These are phyloP conservation scores for Decapterus maruadsi DNA, from an alignment of 2,797 vertebrate genomes.

Conservation along the genomic window DNA sequence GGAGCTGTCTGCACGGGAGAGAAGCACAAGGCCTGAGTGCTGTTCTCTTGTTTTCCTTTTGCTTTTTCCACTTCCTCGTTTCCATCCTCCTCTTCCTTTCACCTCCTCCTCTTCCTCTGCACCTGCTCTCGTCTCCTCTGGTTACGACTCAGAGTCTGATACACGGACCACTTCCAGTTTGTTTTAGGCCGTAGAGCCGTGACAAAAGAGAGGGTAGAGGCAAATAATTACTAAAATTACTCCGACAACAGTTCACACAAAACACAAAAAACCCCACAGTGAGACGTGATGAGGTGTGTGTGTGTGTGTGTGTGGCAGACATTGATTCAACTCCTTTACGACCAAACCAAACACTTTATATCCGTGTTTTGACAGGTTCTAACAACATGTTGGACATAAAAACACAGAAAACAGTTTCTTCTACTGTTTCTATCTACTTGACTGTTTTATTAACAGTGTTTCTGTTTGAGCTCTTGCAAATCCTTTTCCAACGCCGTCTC, in stretches of 20 bases:
- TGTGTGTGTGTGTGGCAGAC: background rate
- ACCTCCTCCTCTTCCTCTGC: constrained; percentile 5
- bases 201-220: background rate
- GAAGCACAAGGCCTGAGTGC: constrained; percentile 14
- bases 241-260: background rate
- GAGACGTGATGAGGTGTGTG: background rate
- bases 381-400: too few species aligned
- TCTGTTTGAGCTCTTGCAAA: too few species aligned
- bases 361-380: too few species aligned
- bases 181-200: background rate
- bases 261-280: background rate
- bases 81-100: constrained; percentile 16
- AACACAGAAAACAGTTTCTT: too few species aligned
- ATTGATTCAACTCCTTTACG: background rate
- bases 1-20: constrained; percentile 50
- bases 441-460: too few species aligned
- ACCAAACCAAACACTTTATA: too few species aligned
- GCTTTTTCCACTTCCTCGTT: constrained; percentile 16
- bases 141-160: background rate
- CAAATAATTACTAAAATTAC: background rate
- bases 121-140: constrained; percentile 10
- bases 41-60: constrained; percentile 26
- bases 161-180: background rate
- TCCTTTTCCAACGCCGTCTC: too few species aligned
- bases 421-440: too few species aligned